Evolutionary conservation across 2,888 invertebrate genomes (phyloP).

Genomic region (Glyphotaelius pellucidus): DNA sequence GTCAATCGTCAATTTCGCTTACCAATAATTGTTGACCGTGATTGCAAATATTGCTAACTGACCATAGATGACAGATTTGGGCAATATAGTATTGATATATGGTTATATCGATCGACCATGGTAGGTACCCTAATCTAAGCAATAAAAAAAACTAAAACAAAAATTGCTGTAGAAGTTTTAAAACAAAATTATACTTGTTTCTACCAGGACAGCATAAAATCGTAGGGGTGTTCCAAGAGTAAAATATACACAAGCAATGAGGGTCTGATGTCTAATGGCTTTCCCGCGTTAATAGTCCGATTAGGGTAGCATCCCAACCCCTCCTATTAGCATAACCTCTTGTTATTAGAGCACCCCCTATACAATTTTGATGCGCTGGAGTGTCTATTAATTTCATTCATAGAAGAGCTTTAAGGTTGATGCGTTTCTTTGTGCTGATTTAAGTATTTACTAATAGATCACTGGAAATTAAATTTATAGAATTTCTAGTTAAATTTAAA

Average conservation of each 20-base stretch:
- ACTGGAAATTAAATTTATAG: no score
- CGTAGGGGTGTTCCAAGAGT: not conserved
- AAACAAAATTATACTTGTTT: no score
- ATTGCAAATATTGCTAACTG: no score
- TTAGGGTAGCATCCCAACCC: not conserved
- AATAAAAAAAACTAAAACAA: no score
- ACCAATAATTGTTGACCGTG: no score
- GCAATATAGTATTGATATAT: no score
- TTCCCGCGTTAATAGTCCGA: slow-evolving; percentile 18
- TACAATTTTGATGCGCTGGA: not conserved
- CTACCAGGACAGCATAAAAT: not conserved
- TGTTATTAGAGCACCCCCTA: not conserved
- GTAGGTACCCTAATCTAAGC: no score
- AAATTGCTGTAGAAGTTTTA: no score
- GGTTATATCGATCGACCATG: no score
- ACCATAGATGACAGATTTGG: no score
- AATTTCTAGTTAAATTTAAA: no score
- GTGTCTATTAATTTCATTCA: not conserved
- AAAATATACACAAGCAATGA: not conserved
- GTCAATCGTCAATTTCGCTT: no score
- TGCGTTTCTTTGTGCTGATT: not conserved
- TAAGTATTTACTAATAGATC: not conserved
- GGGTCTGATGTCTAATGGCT: slow-evolving; percentile 12
- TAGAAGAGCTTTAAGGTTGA: not conserved
- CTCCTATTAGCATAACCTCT: slow-evolving; percentile 19